phyloP scores from a whole-genome alignment of 2,888 invertebrate species.

The Clepsis dumicolana region DNA sequence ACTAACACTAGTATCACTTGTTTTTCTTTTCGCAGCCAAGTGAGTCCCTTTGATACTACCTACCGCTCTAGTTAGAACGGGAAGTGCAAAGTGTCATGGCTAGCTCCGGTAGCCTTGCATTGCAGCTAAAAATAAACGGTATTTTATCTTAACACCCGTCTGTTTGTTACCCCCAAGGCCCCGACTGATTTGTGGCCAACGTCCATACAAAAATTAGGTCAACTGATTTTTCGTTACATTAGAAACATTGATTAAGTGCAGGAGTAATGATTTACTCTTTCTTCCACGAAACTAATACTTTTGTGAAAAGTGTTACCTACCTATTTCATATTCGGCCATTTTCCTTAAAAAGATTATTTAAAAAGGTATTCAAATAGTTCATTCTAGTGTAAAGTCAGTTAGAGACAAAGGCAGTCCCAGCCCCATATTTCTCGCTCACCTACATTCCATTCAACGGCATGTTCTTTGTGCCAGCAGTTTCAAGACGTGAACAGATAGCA shows the following conservation, averaged over 20 bases:
- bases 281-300: neutral
- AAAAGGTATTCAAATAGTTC: neutral
- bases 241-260: neutral
- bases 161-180: neutral
- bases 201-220: neutral
- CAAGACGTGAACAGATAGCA: slow-evolving; percentile 13
- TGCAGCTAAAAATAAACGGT: neutral
- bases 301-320: too few relatives aligned
- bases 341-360: too few relatives aligned
- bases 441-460: slow-evolving; percentile 14
- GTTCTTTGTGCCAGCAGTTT: slow-evolving; percentile 1
- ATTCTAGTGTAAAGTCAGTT: slow-evolving; percentile 3
- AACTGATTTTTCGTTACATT: neutral
- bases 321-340: too few relatives aligned
- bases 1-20: neutral
- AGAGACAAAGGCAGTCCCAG: slow-evolving; percentile 11
- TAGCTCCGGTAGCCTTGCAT: neutral
- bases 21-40: neutral
- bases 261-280: neutral
- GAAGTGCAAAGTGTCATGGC: neutral
- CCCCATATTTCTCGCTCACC: slow-evolving; percentile 20
- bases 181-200: neutral
- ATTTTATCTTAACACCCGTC: neutral
- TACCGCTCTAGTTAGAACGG: neutral
- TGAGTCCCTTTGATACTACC: neutral